Conservation (phyloP, 2,888 invertebrate species). For the Pterobdella sp. region DNA sequence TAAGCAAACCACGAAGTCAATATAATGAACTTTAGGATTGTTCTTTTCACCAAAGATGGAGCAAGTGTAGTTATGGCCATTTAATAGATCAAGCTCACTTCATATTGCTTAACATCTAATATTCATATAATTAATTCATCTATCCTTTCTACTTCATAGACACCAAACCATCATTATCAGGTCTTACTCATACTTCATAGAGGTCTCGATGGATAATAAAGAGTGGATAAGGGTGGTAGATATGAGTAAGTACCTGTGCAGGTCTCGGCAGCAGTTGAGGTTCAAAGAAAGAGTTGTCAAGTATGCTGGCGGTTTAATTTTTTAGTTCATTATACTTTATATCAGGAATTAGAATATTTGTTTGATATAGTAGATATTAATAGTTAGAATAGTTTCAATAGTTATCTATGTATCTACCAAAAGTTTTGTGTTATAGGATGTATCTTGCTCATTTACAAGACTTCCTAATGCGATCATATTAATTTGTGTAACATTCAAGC, state of each 20-base stretch:
- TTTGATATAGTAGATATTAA: neutral
- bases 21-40: too few species aligned
- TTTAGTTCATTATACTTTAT: too few species aligned
- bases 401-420: neutral
- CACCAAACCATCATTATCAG: slow-evolving; percentile 53
- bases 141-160: too few species aligned
- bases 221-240: slow-evolving; percentile 91
- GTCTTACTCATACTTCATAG: slow-evolving; percentile 83
- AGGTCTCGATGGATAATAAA: slow-evolving; percentile 87
- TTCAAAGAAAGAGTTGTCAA: slow-evolving; percentile 81
- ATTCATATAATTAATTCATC: too few species aligned
- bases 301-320: slow-evolving; percentile 43
- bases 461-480: too few species aligned
- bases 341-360: neutral
- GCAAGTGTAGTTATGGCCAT: too few species aligned
- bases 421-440: neutral
- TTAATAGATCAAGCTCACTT: too few species aligned
- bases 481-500: neutral
- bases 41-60: too few species aligned
- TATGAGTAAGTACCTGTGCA: slow-evolving; percentile 80
- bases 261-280: slow-evolving; percentile 91
- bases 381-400: neutral
- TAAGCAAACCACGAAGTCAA: too few species aligned
- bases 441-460: too few species aligned
- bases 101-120: too few species aligned